Evolutionary conservation across 2,113 vertebrate genomes (phyloP).

Genomic region (Mobula birostris): DNA sequence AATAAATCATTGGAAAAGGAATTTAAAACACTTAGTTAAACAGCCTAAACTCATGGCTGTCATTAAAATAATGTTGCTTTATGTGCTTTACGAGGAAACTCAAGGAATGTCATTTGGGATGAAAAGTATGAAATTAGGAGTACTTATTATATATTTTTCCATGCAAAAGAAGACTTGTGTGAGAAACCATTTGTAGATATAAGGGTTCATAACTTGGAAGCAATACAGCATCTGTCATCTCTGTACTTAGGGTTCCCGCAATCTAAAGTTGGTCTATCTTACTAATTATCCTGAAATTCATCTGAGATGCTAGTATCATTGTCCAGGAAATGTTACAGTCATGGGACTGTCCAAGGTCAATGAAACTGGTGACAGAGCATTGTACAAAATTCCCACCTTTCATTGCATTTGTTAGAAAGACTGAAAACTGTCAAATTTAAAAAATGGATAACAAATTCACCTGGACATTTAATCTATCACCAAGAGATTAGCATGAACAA

Average conservation of each 20-base stretch:
- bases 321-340: background rate
- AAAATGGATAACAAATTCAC: background rate
- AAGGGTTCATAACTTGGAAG: background rate
- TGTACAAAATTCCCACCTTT: background rate
- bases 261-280: background rate
- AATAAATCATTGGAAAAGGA: background rate
- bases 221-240: background rate
- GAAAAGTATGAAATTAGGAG: background rate
- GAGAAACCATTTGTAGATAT: background rate
- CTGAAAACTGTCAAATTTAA: background rate
- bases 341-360: background rate
- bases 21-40: background rate
- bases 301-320: background rate
- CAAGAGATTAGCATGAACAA: background rate
- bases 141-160: background rate
- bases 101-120: background rate
- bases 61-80: background rate
- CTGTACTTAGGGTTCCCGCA: no score
- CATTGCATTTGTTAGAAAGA: background rate
- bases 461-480: background rate
- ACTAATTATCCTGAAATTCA: background rate
- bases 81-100: background rate
- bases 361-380: no score
- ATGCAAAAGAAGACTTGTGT: background rate
- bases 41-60: background rate